Evolutionary conservation across 2,888 invertebrate genomes (phyloP).

Genomic region (Ceratothoa steindachneri): DNA sequence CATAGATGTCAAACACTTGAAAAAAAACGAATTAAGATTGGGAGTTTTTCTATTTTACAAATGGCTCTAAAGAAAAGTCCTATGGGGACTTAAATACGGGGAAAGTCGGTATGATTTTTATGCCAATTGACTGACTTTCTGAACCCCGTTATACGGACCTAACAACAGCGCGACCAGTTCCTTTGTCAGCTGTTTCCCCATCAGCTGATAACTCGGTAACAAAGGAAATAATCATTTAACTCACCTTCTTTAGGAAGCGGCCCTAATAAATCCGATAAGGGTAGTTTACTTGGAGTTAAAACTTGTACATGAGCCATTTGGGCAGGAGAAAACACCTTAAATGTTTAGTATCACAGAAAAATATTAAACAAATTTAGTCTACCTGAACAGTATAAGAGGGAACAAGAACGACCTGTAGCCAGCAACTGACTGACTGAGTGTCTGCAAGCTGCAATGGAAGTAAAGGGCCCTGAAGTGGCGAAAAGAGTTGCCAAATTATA

Average conservation of each 20-base stretch:
- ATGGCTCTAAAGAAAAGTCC: too few relatives aligned
- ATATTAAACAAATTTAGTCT: neutral
- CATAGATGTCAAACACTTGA: too few relatives aligned
- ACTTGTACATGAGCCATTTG: slow-evolving; percentile 36
- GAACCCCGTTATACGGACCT: slow-evolving; percentile 11
- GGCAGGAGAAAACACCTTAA: neutral
- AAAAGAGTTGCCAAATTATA: too few relatives aligned
- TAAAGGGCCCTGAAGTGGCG: too few relatives aligned
- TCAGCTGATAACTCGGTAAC: slow-evolving; percentile 9
- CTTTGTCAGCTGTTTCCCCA: neutral
- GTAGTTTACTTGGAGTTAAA: slow-evolving; percentile 23
- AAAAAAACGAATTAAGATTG: too few relatives aligned
- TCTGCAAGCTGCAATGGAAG: too few relatives aligned
- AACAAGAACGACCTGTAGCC: neutral
- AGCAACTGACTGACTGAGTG: neutral
- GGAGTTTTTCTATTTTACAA: too few relatives aligned
- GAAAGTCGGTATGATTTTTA: too few relatives aligned
- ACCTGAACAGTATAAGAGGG: neutral
- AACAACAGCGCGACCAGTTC: neutral
- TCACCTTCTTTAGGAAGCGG: slow-evolving; percentile 40
- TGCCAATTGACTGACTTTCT: neutral
- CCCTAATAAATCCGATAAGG: slow-evolving; percentile 28
- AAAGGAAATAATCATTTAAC: slow-evolving; percentile 1
- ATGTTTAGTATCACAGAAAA: slow-evolving; percentile 1
- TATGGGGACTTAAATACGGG: too few relatives aligned